Percentiles rank a stretch among this genome's conserved stretches.
phyloP scores from a whole-genome alignment of 2,888 invertebrate species.

The Schrankia costaestrigalis region DNA sequence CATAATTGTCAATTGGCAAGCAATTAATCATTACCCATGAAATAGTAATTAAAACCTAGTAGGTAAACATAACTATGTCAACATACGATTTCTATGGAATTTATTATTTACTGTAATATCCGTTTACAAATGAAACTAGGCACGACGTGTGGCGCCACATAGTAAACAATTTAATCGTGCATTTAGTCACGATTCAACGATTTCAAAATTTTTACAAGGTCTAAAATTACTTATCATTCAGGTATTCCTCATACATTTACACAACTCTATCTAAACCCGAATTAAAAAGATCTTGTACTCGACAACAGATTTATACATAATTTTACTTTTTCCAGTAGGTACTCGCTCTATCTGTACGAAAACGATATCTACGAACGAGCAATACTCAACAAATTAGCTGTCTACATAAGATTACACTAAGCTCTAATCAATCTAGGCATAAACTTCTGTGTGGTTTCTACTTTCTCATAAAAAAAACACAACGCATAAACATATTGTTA shows the following conservation, averaged over 20 bases:
- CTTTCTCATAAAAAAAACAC: too few species aligned
- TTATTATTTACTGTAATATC: conserved; percentile 55
- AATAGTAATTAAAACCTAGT: conserved; percentile 43
- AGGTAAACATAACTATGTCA: conserved; percentile 40
- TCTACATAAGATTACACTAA: too few species aligned
- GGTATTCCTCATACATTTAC: not conserved
- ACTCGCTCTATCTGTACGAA: too few species aligned
- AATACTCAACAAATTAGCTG: too few species aligned
- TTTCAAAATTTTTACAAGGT: conserved; percentile 40
- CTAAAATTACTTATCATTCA: conserved; percentile 1
- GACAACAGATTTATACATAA: too few species aligned
- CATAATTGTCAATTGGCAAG: conserved; percentile 21
- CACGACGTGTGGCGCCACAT: conserved; percentile 68
- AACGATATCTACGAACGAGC: too few species aligned
- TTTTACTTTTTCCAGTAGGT: too few species aligned
- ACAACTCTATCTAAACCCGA: not conserved
- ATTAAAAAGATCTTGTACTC: too few species aligned
- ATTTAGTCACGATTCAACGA: conserved; percentile 66
- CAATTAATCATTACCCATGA: conserved; percentile 45
- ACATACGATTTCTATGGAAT: conserved; percentile 51
- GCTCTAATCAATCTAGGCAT: too few species aligned
- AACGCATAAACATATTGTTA: too few species aligned
- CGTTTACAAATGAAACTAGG: conserved; percentile 59
- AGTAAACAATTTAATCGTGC: conserved; percentile 69
- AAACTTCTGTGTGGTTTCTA: too few species aligned